Evolutionary conservation across 2,113 vertebrate genomes (phyloP), one percentile per base, ranked within the genome.

Genomic region (Craseonycteris thonglongyai): DNA sequence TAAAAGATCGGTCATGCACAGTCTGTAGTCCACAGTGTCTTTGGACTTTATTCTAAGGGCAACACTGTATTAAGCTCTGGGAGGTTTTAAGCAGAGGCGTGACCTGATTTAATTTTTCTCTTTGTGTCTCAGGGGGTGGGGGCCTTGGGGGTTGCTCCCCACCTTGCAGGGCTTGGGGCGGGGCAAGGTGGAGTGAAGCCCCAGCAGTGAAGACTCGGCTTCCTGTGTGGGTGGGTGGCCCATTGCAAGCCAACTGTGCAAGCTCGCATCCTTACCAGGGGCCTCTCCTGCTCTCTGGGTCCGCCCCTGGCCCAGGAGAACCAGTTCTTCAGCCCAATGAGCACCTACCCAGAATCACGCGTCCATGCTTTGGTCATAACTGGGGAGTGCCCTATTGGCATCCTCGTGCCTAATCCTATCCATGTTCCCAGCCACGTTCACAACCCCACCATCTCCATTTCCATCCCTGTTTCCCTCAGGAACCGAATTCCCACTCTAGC

Each of bases 271-370:
- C 47, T 69, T 96, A 49, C 75, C 90, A 69, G 80, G 54, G 65
- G 59, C 95, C 89, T 87, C 69, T 80, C 30, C 82, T 66, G 42
- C 63, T 93, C 68, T 30, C 83, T 0, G 28, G 66, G 93, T 76
- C 69, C 96, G 56, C 47, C 95, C 96, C 85, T 83, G 80, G 85
- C 66, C 96, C 90, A 95, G 95, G 93, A 96, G 95, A 97, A 97
- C 96, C 91, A 94, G 97, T 97, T 97, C 90, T 81, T 93, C 95
- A 91, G 95, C 75, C 56, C 71, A 63, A 0, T 42, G 83, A 93
- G 69, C 82, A 58, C 66, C 71, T 96, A 89, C 87, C 79, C 40
- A 68, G 93, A 97, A 84, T 80, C 69, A 93, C n/a, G 79, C 33
- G 5, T 84, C 82, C 93, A 87, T 47, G 26, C 91, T 93, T 83